A percentile compares a stretch with the other conserved stretches of the same genome.
Evolutionary conservation across 1,140 invertebrate genomes (phyloP).

Genomic region (Drosophila chauvacae): DNA sequence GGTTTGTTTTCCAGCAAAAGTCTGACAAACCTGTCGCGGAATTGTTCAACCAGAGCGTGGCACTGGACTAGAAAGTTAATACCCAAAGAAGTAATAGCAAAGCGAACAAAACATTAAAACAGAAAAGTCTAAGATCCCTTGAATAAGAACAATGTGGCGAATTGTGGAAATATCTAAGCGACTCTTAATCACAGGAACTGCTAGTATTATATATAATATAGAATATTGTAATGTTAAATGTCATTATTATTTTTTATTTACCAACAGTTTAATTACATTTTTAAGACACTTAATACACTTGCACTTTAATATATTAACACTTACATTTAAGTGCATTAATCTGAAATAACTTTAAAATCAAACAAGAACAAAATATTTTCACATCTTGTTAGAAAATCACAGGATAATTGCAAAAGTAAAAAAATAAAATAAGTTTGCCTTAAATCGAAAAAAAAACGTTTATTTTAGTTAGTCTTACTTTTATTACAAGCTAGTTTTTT

Average conservation of each 20-base stretch:
- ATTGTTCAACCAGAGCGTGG: slow-evolving; percentile 68
- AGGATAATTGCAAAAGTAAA: background rate
- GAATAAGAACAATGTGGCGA: background rate
- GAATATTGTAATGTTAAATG: too few species aligned
- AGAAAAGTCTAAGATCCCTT: background rate
- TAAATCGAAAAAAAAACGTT: too few species aligned
- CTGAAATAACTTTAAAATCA: background rate
- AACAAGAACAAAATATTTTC: background rate
- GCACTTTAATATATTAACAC: background rate
- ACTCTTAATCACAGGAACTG: background rate
- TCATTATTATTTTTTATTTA: background rate
- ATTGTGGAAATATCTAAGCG: background rate
- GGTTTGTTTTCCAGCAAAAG: slow-evolving; percentile 69
- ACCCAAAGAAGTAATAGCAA: background rate
- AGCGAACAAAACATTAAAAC: too few species aligned
- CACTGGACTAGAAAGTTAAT: slow-evolving; percentile 29
- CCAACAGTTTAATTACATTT: background rate
- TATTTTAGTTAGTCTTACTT: too few species aligned
- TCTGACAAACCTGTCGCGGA: slow-evolving; percentile 80
- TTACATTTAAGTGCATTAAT: background rate
- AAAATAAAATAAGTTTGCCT: too few species aligned
- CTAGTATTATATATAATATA: background rate
- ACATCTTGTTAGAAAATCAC: background rate
- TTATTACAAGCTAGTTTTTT: background rate
- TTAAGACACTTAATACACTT: background rate